Evolutionary conservation across 1,140 invertebrate genomes (phyloP).

Genomic region (Plectrocnemia conspersa): DNA sequence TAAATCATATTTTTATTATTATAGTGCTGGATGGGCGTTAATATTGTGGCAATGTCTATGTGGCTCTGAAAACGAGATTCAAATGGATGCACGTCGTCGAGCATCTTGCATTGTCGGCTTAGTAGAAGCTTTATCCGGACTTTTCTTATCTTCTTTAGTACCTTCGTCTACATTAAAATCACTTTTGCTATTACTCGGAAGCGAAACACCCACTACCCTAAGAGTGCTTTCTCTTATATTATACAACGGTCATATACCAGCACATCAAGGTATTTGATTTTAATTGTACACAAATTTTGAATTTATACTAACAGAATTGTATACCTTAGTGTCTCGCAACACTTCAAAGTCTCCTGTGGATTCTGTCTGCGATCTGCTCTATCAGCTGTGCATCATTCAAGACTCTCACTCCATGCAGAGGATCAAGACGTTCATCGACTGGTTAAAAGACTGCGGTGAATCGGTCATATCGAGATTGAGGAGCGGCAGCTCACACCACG

Average conservation of each 20-base stretch:
- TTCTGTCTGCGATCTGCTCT: conserved; percentile 74
- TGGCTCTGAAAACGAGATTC: conserved; percentile 1
- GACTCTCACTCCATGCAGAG: conserved; percentile 45
- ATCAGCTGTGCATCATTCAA: conserved; percentile 64
- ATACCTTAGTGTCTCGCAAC: conserved; percentile 21
- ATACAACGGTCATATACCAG: conserved; percentile 29
- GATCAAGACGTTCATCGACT: conserved; percentile 43
- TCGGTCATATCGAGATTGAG: conserved; percentile 15
- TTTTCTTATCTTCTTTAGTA: conserved; percentile 63
- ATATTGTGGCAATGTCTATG: conserved; percentile 27
- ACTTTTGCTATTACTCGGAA: conserved; percentile 24
- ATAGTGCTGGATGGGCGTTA: conserved; percentile 29
- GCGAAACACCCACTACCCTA: conserved; percentile 25
- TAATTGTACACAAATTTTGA: background rate
- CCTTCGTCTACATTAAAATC: conserved; percentile 50
- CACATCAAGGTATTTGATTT: conserved; percentile 32
- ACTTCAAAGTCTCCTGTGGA: conserved; percentile 50
- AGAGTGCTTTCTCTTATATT: conserved; percentile 26
- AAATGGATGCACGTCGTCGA: conserved; percentile 39
- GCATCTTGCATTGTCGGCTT: conserved; percentile 64
- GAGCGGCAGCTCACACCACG: conserved; percentile 12
- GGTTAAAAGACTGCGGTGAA: conserved; percentile 33
- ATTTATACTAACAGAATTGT: background rate
- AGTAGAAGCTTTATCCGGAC: conserved; percentile 67
- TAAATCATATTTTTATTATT: background rate